Percentiles rank a stretch among this genome's conserved stretches.
phyloP scores from a whole-genome alignment of 1,140 invertebrate species.

The Drosophila kepulauana region DNA sequence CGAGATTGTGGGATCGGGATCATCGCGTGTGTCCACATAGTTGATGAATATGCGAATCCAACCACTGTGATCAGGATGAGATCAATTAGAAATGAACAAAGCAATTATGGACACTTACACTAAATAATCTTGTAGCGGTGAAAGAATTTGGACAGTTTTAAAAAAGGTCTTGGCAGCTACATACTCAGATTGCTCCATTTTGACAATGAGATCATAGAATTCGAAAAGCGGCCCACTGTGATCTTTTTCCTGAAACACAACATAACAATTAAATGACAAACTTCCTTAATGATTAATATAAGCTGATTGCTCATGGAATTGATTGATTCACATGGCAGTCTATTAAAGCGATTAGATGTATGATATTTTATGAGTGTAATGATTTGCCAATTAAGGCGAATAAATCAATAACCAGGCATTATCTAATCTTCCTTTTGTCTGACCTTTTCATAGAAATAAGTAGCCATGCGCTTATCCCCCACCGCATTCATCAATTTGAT shows the following conservation, averaged over 20 bases:
- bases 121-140: slow-evolving; percentile 45
- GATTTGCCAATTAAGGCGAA: neutral
- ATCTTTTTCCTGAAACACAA: neutral
- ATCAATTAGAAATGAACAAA: neutral
- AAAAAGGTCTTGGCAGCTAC: slow-evolving; percentile 40
- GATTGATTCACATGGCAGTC: slow-evolving; percentile 11
- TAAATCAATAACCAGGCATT: neutral
- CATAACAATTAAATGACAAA: neutral
- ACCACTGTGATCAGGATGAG: slow-evolving; percentile 25
- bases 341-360: slow-evolving; percentile 4
- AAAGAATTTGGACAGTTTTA: neutral
- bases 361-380: neutral
- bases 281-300: neutral
- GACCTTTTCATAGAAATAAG: slow-evolving; percentile 51
- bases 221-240: slow-evolving; percentile 11
- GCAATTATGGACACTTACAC: slow-evolving; percentile 34
- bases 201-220: slow-evolving; percentile 51
- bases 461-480: slow-evolving; percentile 36
- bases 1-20: slow-evolving; percentile 33
- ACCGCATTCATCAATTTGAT: slow-evolving; percentile 54
- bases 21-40: slow-evolving; percentile 46
- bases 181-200: slow-evolving; percentile 52
- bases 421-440: neutral
- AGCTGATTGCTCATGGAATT: neutral
- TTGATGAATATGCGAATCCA: slow-evolving; percentile 63